phyloP scores from a whole-genome alignment of 1,140 invertebrate species.

The Bombyx mandarina region DNA sequence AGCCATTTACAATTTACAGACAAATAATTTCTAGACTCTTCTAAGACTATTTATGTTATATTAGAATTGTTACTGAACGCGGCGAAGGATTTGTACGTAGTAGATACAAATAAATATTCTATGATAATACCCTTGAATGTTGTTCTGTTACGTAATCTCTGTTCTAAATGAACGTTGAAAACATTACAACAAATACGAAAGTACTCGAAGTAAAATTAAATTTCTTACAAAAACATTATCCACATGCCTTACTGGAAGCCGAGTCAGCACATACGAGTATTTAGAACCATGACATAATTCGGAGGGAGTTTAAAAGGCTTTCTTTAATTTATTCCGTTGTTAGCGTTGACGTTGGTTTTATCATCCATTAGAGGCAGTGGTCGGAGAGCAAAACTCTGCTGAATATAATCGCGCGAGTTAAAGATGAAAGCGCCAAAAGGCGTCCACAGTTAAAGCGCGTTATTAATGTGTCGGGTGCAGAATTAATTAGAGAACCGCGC shows the following conservation, averaged over 20 bases:
- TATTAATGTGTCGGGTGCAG: conserved; percentile 25
- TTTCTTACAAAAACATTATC: too few species aligned
- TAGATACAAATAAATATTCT: too few species aligned
- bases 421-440: conserved; percentile 23
- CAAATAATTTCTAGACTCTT: too few species aligned
- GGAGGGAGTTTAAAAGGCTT: conserved; percentile 28
- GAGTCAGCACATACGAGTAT: conserved; percentile 5
- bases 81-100: too few species aligned
- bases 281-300: conserved; percentile 21
- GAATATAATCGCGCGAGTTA: conserved; percentile 24
- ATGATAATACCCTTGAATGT: too few species aligned
- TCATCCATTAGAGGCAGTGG: conserved; percentile 26
- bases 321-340: conserved; percentile 35
- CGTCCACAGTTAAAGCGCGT: conserved; percentile 21
- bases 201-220: neutral
- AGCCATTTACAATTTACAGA: too few species aligned
- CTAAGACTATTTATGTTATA: too few species aligned
- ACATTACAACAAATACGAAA: neutral
- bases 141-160: too few species aligned
- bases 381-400: conserved; percentile 10
- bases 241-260: neutral
- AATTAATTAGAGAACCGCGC: conserved; percentile 23
- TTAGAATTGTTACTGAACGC: too few species aligned
- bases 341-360: conserved; percentile 32
- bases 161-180: too few species aligned